Conservation (phyloP, 2,888 invertebrate genomes). For the Phyllotreta cruciferae region DNA sequence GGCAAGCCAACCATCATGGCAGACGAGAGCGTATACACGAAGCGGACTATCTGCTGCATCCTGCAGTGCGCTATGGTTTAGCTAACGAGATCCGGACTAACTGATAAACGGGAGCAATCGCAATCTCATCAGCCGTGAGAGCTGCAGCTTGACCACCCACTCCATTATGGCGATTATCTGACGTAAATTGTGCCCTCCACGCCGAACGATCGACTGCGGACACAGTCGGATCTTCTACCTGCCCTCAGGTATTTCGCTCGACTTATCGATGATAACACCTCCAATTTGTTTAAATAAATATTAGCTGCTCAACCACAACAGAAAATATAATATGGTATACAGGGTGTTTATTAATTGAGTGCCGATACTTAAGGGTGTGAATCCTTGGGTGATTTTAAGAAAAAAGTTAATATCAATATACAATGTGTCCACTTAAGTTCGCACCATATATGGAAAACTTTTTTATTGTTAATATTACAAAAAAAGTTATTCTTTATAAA, state of each 20-base stretch:
- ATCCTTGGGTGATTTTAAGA: too few relatives aligned
- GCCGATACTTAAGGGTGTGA: too few relatives aligned
- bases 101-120: conserved; percentile 58
- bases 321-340: too few relatives aligned
- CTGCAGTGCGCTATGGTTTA: conserved; percentile 51
- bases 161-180: conserved; percentile 51
- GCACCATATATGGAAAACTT: too few relatives aligned
- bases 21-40: conserved; percentile 17
- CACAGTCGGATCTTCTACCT: conserved; percentile 16
- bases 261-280: too few relatives aligned
- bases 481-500: too few relatives aligned
- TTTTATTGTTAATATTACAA: too few relatives aligned
- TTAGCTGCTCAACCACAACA: too few relatives aligned
- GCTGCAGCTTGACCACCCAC: conserved; percentile 55
- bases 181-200: conserved; percentile 39
- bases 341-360: too few relatives aligned
- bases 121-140: conserved; percentile 58
- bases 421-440: too few relatives aligned
- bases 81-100: conserved; percentile 51
- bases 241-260: conserved; percentile 1
- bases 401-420: too few relatives aligned
- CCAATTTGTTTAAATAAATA: too few relatives aligned
- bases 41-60: conserved; percentile 40
- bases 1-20: conserved; percentile 16
- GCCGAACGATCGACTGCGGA: conserved; percentile 10